Evolutionary conservation across 2,888 invertebrate species (phyloP).

Genomic region (Agrochola litura): DNA sequence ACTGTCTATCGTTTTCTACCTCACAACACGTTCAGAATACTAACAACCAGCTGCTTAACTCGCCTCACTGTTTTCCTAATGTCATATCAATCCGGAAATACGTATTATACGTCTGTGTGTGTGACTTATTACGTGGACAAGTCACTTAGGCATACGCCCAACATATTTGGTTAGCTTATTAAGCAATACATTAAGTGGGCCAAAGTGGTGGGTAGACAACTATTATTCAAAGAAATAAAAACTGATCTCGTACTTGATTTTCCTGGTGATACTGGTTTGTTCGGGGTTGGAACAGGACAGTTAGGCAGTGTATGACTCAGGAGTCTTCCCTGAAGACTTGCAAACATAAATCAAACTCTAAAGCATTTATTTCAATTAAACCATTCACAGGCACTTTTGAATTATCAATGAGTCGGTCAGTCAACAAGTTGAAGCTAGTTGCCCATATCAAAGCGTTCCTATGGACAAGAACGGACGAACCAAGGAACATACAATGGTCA

Average conservation of each 20-base stretch:
- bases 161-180: slow-evolving; percentile 49
- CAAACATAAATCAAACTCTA: not conserved
- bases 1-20: slow-evolving; percentile 22
- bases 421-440: not conserved
- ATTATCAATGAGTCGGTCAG: not conserved
- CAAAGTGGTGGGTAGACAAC: slow-evolving; percentile 31
- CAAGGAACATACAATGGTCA: not conserved
- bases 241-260: slow-evolving; percentile 12
- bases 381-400: not conserved
- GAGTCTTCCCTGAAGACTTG: not conserved
- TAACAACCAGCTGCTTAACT: slow-evolving; percentile 9
- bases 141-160: slow-evolving; percentile 23
- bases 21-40: slow-evolving; percentile 23
- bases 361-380: too few species aligned
- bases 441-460: not conserved
- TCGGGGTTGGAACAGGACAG: not conserved
- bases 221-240: slow-evolving; percentile 51
- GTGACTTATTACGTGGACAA: slow-evolving; percentile 37
- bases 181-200: slow-evolving; percentile 60
- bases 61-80: slow-evolving; percentile 30
- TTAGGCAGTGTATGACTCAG: not conserved
- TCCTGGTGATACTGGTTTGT: not conserved
- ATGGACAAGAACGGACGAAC: not conserved
- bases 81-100: slow-evolving; percentile 49
- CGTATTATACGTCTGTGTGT: slow-evolving; percentile 13